A percentile compares a stretch with the other conserved stretches of the same genome.
Conservation (phyloP, 2,113 vertebrate species). For the Saguinus imperator region DNA sequence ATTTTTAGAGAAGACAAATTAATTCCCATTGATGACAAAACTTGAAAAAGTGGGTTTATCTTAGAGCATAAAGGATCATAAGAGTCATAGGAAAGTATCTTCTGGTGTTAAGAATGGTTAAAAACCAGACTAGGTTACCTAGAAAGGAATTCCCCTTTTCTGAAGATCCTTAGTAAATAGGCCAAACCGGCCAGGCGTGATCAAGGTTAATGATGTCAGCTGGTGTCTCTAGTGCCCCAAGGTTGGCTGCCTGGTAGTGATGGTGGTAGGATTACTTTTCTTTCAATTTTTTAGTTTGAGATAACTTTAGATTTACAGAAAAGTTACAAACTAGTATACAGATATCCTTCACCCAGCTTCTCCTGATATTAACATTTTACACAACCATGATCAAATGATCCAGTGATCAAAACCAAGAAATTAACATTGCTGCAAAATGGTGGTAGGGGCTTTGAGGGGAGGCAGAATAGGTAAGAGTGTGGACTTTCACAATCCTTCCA, state of each 20-base stretch:
- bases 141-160: not conserved
- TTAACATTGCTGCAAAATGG: not conserved
- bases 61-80: not conserved
- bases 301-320: not conserved
- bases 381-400: not conserved
- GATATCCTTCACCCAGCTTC: not conserved
- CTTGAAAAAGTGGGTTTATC: constrained; percentile 25
- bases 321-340: not conserved
- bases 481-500: not conserved
- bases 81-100: constrained; percentile 2
- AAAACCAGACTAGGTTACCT: not conserved
- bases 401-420: not conserved
- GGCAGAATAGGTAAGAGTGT: not conserved
- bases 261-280: not conserved
- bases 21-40: constrained; percentile 23
- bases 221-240: no score
- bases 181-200: not conserved
- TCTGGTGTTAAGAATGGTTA: not conserved
- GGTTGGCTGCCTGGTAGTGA: not conserved
- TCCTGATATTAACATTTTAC: not conserved
- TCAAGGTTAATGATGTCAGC: not conserved
- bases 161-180: not conserved
- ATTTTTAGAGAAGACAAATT: not conserved
- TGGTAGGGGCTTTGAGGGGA: not conserved
- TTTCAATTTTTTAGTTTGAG: not conserved